Percentiles rank a stretch among this genome's conserved stretches.
These are phyloP conservation scores for Nephila pilipes DNA, from an alignment of 1,140 invertebrate genomes.

Conservation along the genomic window DNA sequence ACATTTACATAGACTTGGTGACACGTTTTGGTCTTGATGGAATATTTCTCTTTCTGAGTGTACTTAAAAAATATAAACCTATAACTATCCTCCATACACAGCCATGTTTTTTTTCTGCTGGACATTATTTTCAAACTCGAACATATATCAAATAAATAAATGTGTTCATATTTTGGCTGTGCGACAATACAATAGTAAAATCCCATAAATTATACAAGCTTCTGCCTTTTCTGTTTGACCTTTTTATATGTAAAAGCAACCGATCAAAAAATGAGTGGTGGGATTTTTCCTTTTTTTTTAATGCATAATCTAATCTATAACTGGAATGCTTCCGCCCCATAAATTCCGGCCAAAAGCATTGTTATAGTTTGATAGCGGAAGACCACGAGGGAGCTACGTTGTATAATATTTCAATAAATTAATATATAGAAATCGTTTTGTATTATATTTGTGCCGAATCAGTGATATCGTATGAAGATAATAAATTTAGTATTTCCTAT, in stretches of 20 bases:
- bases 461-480: background rate
- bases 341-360: slow-evolving; percentile 21
- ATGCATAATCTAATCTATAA: slow-evolving; percentile 52
- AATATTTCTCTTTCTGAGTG: background rate
- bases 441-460: slow-evolving; percentile 49
- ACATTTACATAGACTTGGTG: background rate
- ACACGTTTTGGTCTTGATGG: background rate
- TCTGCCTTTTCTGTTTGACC: slow-evolving; percentile 33
- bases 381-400: background rate
- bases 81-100: background rate
- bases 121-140: background rate
- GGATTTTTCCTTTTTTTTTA: slow-evolving; percentile 12
- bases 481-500: slow-evolving; percentile 37
- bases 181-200: slow-evolving; percentile 38
- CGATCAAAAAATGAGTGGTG: slow-evolving; percentile 39
- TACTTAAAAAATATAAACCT: background rate
- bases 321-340: slow-evolving; percentile 36
- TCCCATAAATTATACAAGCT: slow-evolving; percentile 53
- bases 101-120: background rate
- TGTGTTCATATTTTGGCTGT: slow-evolving; percentile 23
- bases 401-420: slow-evolving; percentile 51
- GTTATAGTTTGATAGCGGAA: slow-evolving; percentile 21
- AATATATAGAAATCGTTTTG: slow-evolving; percentile 48
- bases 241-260: slow-evolving; percentile 34
- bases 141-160: slow-evolving; percentile 36